These are phyloP conservation scores for Jaculus jaculus DNA, from an alignment of 2,113 vertebrate genomes.

Conservation along the genomic window DNA sequence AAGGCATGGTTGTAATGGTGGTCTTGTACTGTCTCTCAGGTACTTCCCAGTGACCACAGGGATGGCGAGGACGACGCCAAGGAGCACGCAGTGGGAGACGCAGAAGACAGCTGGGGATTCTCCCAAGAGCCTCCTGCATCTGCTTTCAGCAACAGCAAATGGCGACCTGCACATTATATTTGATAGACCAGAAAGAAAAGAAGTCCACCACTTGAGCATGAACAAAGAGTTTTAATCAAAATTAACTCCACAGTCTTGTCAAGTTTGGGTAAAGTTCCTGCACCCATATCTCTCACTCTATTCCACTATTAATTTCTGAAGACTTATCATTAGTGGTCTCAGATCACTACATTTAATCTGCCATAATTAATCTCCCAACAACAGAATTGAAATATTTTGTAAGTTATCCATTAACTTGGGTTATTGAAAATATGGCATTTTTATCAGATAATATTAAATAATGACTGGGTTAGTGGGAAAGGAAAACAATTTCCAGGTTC, in stretches of 20 bases:
- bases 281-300: not conserved
- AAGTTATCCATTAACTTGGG: slow-evolving; percentile 16
- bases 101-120: no score
- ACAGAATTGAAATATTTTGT: slow-evolving; percentile 31
- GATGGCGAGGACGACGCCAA: no score
- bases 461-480: not conserved
- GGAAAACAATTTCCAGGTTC: slow-evolving; percentile 44
- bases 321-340: not conserved
- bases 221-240: slow-evolving; percentile 29
- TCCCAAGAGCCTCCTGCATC: no score
- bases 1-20: no score
- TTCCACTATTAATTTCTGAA: slow-evolving; percentile 28
- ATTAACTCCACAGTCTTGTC: not conserved
- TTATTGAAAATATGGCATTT: slow-evolving; percentile 43
- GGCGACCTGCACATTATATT: no score
- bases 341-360: not conserved
- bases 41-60: no score
- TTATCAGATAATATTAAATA: slow-evolving; percentile 19
- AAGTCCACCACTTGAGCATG: not conserved
- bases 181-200: not conserved
- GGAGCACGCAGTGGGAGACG: no score
- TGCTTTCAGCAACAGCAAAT: no score
- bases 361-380: slow-evolving; percentile 9
- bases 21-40: no score
- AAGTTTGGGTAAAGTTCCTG: not conserved